Base-by-base conservation (phyloP, 2,113 vertebrate genomes). In the Daphoenositta chrysoptera region DNA sequence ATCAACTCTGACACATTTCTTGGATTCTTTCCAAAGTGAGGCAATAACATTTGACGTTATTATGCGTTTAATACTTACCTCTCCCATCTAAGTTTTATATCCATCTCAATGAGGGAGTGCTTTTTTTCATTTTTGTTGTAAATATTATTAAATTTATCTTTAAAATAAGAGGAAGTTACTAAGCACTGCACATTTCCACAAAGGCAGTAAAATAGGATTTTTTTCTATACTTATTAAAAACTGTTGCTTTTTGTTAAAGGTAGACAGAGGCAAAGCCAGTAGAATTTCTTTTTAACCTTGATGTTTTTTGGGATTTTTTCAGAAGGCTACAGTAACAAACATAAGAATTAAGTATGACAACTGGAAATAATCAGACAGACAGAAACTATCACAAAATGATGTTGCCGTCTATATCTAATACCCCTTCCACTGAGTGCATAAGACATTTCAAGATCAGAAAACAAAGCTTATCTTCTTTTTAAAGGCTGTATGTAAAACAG, bases 291-390 rank as follows among this genome's bases (percentile, higher is more conserved):
- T 94, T 94, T 69, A 79, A 71, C 53, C 79, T 60, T 95, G 11
- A 42, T n/a, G 3, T 5, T 65, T 63, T 81, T 48, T 14, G n/a
- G 42, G 37, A 90, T 56, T 96, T 95, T 95, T 87, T 87, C 57
- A 94, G 93, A 83, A 78, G 58, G 50, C 30, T 77, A 75, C 66
- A 48, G 31, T 91, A 81, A 91, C 44, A 96, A 93, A 87, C 6
- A 1, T 35, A 65, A 75, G 42, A 77, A 83, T 26, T 96, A 73
- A 84, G 11, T 61, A 89, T 8, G 87, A 81, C 7, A 97, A 95
- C 48, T 78, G 54, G 51, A 96, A 97, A 97, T 80, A 95, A 87
- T 22, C 54, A 93, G 33, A 94, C 85, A 92, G 86, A 44, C 47
- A 91, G 75, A 97, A 94, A 92, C 81, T 92, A 87, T 53, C 71